These are phyloP conservation scores for Myotis vivesi DNA, from an alignment of 2,797 vertebrate genomes.

Conservation along the genomic window DNA sequence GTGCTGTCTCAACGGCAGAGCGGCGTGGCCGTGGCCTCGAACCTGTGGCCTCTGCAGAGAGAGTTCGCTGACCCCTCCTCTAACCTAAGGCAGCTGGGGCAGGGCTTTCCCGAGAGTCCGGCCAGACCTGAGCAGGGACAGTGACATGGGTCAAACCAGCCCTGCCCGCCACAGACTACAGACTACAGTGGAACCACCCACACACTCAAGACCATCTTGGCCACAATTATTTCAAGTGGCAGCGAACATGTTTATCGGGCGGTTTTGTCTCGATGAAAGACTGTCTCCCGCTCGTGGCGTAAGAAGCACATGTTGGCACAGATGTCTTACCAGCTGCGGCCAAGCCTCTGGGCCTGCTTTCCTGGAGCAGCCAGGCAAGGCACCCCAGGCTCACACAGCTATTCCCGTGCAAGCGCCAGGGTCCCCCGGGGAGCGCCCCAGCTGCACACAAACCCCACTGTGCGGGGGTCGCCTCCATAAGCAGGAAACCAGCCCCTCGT, in stretches of 20 bases:
- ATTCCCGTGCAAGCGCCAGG: fast-evolving
- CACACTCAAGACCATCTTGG: background rate
- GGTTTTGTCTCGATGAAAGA: background rate
- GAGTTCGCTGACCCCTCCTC: background rate
- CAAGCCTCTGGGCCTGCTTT: constrained; percentile 32
- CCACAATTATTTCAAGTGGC: background rate
- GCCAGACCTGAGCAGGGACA: fast-evolving
- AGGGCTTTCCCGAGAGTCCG: background rate
- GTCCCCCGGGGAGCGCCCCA: background rate
- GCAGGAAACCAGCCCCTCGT: too few relatives aligned
- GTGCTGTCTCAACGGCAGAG: fast-evolving
- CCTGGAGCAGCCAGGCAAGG: background rate
- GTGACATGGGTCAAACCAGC: fast-evolving
- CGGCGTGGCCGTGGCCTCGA: fast-evolving
- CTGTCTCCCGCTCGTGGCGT: background rate
- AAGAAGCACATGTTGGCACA: constrained; percentile 76
- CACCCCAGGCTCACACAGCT: fast-evolving
- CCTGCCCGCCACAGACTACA: fast-evolving
- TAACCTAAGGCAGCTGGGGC: fast-evolving
- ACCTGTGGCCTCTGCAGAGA: background rate
- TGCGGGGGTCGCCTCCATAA: fast-evolving
- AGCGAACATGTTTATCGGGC: background rate
- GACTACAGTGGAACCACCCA: background rate
- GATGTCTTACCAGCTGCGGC: constrained; percentile 71
- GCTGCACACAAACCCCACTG: fast-evolving